Evolutionary conservation across 2,113 vertebrate species (phyloP), one percentile per base, ranked within the genome.

Genomic region (Tonatia bakeri): DNA sequence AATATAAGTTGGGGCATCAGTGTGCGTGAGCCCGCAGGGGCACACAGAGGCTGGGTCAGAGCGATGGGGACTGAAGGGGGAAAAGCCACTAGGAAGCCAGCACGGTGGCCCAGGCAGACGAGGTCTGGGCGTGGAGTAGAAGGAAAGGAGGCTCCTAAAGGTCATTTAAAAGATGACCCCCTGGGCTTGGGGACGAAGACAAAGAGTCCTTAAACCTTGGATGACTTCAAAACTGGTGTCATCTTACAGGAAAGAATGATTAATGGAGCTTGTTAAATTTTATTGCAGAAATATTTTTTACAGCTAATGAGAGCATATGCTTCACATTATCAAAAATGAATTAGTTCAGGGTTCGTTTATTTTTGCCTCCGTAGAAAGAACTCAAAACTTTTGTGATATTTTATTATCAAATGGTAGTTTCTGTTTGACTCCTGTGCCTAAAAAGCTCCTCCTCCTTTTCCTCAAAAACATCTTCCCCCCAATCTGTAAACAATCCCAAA

Each of bases 361-460:
- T 87, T 52, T 69, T 64, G 38, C 56, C 38, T 94, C 72, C 64
- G 33, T 83, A 45, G 80, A 92, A 90, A 95, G 56, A 92, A 76
- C 10, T 11, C 26, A 38, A 73, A 38, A 77, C 36, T 88, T 91
- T 13, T n/a, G 47, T 45, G 64, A 10, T 47, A 64, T 24, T 82
- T 83, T 79, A 80, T 61, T 61, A 80, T 59, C 82, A 59, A 50
- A 45, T 16, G 4, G 7, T 50, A 31, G 31, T 8, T 7, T 77
- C 28, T 31, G 0, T n/a, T 77, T 15, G 33, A 54, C 8, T 28
- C 67, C 22, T 59, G 2, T 43, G 14, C 50, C 28, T 45, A 33
- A 52, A 81, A 93, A 89, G 3, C 7, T 31, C 15, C 26, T 15
- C 19, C 1, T 28, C 7, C 73, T 28, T 88, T 85, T 83, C 47